Evolutionary conservation across 2,888 invertebrate species (phyloP).

Genomic region (Baronia brevicornis): DNA sequence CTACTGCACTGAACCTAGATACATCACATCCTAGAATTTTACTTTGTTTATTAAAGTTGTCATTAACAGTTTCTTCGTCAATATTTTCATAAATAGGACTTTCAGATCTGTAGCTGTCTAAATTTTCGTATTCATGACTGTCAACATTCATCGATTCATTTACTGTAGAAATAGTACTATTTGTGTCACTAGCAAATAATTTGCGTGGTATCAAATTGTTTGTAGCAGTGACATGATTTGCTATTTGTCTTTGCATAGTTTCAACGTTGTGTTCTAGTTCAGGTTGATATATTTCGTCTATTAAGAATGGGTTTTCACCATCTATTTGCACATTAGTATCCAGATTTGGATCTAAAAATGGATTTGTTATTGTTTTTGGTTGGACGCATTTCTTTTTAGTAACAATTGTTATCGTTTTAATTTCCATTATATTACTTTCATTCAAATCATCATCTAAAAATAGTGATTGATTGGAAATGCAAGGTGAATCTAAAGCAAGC

Average conservation of each 20-base stretch:
- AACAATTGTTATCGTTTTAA: constrained; percentile 68
- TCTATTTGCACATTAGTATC: constrained; percentile 25
- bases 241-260: constrained; percentile 27
- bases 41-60: constrained; percentile 59
- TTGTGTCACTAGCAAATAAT: constrained; percentile 52
- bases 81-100: constrained; percentile 63
- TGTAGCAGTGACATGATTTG: constrained; percentile 18
- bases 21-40: constrained; percentile 67
- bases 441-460: constrained; percentile 67
- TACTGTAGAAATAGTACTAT: constrained; percentile 62
- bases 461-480: constrained; percentile 51
- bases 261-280: constrained; percentile 50
- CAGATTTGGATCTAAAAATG: constrained; percentile 55
- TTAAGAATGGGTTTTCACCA: constrained; percentile 50
- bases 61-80: constrained; percentile 31
- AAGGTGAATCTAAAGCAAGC: constrained; percentile 58
- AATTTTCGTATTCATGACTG: constrained; percentile 55
- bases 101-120: constrained; percentile 50
- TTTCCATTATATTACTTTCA: constrained; percentile 73
- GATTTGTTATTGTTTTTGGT: constrained; percentile 54
- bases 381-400: constrained; percentile 53
- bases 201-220: constrained; percentile 47
- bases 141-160: constrained; percentile 46
- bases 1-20: constrained; percentile 55
- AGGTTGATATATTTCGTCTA: constrained; percentile 26